Evolutionary conservation across 92 coral and sea anemone species (phyloP), one percentile per base, ranked within the genome.

Genomic region (Paragorgia papillata): DNA sequence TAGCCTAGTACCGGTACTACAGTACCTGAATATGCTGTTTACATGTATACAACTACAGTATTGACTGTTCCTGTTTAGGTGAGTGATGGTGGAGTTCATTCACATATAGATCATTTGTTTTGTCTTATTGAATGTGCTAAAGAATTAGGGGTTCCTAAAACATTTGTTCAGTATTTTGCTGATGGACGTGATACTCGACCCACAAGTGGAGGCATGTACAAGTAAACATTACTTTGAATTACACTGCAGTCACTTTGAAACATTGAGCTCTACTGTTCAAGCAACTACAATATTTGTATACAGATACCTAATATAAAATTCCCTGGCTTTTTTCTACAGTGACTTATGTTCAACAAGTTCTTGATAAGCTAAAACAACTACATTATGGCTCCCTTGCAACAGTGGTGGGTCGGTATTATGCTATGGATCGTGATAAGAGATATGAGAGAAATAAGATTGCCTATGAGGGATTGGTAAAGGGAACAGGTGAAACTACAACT

Each of bases 381-480:
- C 79, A 86, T 39, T 94, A 94, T 80, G 98, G 98, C 35, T 94
- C 98, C n/a, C 85, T 94, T 10, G 98, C 98, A 6, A 82, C 93
- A 15, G 80, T 94, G 18, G 83, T 89, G 56, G 98, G 98, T 2
- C 88, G 98, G 9, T 94, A 94, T 50, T 94, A 94, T 87, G 97
- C 98, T 1, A 94, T 94, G 98, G 98, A 94, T 83, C 83, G 98
- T 41, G 98, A 94, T 86, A 94, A 90, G 85, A 84, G 98, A 55
- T 94, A 92, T 92, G 98, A 94, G 31, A 86, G 98, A 83, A 90
- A 90, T 54, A 90, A 94, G 97, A 88, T 94, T 76, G 98, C 98
- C 3, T 90, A 79, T 83, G 98, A 94, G 59, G 98, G 90, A 32
- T 80, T 94, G 40, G 98, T 88, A 9, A 96, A 94, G 68, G 98